These are phyloP conservation scores for Ormyrus labotus DNA, from an alignment of 2,888 invertebrate genomes.

Conservation along the genomic window DNA sequence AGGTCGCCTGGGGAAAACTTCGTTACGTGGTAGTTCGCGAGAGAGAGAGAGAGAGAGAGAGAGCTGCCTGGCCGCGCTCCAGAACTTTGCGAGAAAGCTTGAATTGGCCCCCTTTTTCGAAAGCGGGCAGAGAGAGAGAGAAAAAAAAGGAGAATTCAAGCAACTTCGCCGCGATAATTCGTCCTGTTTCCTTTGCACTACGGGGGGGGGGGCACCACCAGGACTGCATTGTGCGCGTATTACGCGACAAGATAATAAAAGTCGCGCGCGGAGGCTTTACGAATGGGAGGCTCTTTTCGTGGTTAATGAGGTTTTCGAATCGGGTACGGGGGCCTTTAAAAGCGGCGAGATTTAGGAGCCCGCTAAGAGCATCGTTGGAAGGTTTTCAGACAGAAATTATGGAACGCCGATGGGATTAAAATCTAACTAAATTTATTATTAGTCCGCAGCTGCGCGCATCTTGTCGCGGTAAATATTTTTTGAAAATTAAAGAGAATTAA, in stretches of 20 bases:
- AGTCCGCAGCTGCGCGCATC: background rate
- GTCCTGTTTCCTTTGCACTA: too few species aligned
- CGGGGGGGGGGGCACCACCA: too few species aligned
- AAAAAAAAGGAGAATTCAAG: too few species aligned
- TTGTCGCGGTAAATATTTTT: too few species aligned
- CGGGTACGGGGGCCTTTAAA: background rate
- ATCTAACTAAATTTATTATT: background rate
- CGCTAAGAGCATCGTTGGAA: too few species aligned
- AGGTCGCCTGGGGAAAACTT: constrained; percentile 40
- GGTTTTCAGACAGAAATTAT: background rate
- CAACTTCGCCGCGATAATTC: background rate
- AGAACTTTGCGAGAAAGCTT: constrained; percentile 29
- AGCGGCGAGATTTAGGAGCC: background rate
- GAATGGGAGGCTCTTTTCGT: background rate
- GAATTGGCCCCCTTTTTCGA: background rate
- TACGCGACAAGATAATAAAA: background rate
- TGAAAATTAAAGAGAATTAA: too few species aligned
- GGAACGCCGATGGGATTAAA: background rate
- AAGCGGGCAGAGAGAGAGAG: too few species aligned
- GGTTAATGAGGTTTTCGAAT: too few species aligned
- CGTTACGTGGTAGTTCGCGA: constrained; percentile 13
- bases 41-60: background rate
- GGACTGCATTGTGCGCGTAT: background rate
- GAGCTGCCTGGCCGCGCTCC: constrained; percentile 19
- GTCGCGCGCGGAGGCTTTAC: background rate